These are phyloP conservation scores for Dione vanillae DNA, from an alignment of 2,888 invertebrate species.

Conservation along the genomic window DNA sequence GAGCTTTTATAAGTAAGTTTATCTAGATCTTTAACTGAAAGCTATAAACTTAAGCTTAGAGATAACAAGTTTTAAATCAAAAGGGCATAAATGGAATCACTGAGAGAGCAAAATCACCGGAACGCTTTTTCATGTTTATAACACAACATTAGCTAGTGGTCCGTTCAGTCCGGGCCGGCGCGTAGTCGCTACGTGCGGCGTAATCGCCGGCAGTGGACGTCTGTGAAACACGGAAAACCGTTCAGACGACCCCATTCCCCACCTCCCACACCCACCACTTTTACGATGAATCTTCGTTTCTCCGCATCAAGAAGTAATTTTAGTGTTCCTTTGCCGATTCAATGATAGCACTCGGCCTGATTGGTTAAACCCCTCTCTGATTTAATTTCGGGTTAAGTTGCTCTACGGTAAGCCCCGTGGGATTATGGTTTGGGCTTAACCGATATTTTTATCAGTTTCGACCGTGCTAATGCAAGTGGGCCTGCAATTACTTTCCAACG, in stretches of 20 bases:
- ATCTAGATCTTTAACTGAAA: background rate
- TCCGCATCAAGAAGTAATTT: conserved; percentile 84
- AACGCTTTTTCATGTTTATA: conserved; percentile 83
- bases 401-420: conserved; percentile 74
- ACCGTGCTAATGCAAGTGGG: conserved; percentile 55
- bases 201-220: conserved; percentile 79
- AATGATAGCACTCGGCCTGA: conserved; percentile 84
- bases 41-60: conserved; percentile 5
- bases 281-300: conserved; percentile 85
- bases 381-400: conserved; percentile 84
- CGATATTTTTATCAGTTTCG: conserved; percentile 63
- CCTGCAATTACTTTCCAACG: conserved; percentile 31
- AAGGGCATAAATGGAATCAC: conserved; percentile 57
- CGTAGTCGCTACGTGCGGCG: conserved; percentile 73
- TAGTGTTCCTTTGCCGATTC: conserved; percentile 84
- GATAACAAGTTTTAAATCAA: conserved; percentile 28
- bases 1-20: conserved; percentile 2
- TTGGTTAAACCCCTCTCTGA: conserved; percentile 84
- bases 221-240: conserved; percentile 83
- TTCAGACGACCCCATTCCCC: conserved; percentile 70
- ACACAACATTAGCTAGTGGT: conserved; percentile 76
- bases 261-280: conserved; percentile 72
- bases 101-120: conserved; percentile 73
- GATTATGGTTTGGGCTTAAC: conserved; percentile 63
- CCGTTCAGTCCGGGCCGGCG: conserved; percentile 61